Evolutionary conservation across 1,140 invertebrate genomes (phyloP).

Genomic region (Chironomus tepperi): DNA sequence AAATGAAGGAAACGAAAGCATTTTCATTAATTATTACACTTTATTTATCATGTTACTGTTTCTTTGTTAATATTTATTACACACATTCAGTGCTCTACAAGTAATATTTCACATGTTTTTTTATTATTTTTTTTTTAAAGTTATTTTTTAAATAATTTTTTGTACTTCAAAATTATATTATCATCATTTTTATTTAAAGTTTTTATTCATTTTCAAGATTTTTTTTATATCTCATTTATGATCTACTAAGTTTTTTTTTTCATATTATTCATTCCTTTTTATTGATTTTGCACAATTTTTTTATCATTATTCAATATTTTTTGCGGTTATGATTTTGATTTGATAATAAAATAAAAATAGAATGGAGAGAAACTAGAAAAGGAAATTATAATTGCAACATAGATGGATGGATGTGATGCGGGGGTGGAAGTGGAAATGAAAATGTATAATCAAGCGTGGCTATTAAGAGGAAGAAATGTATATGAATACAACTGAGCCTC

Average conservation of each 20-base stretch:
- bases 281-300: slow-evolving; percentile 18
- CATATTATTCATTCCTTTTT: not conserved
- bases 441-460: too few relatives aligned
- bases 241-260: not conserved
- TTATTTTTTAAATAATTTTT: slow-evolving; percentile 24
- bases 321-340: not conserved
- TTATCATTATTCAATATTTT: not conserved
- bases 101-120: slow-evolving; percentile 21
- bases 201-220: not conserved
- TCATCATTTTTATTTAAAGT: slow-evolving; percentile 19
- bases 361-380: too few relatives aligned
- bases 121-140: slow-evolving; percentile 4
- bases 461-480: too few relatives aligned
- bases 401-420: too few relatives aligned
- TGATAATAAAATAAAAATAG: not conserved
- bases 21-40: slow-evolving; percentile 19
- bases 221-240: not conserved
- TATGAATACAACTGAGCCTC: too few relatives aligned
- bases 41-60: slow-evolving; percentile 12
- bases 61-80: slow-evolving; percentile 24
- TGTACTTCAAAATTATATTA: slow-evolving; percentile 23
- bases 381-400: not conserved
- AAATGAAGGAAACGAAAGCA: too few relatives aligned
- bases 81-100: slow-evolving; percentile 22
- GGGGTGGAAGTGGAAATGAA: too few relatives aligned